These are phyloP conservation scores for Acrocephalus scirpaceus DNA, from an alignment of 2,797 vertebrate species.

Conservation along the genomic window DNA sequence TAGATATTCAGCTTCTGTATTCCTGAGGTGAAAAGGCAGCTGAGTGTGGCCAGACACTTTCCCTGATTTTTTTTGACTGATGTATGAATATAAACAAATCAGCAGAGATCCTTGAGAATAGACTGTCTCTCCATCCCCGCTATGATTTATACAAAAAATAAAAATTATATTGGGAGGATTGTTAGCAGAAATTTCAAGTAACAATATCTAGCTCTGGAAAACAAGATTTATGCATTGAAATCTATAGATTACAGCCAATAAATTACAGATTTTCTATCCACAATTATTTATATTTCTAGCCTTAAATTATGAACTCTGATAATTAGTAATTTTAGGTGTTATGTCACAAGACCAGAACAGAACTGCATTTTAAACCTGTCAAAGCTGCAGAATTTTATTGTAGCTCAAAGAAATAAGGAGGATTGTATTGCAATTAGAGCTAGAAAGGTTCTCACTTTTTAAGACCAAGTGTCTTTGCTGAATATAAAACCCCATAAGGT, in stretches of 20 bases:
- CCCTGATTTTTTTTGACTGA: neutral
- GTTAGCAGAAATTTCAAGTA: neutral
- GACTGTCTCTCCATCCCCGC: neutral
- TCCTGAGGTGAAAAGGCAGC: neutral
- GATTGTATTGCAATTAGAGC: neutral
- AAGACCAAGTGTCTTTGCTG: neutral
- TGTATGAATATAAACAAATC: fast-evolving
- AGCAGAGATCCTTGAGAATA: neutral
- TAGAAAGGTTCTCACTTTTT: neutral
- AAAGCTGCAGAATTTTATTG: neutral
- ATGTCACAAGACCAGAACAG: neutral
- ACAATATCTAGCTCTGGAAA: neutral
- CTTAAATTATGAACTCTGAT: neutral
- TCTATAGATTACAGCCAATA: neutral
- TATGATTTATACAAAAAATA: neutral
- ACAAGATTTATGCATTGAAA: neutral
- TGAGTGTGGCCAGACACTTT: neutral
- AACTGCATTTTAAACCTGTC: neutral
- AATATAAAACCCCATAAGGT: neutral
- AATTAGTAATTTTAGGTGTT: neutral
- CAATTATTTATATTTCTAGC: neutral
- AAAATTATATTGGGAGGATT: fast-evolving
- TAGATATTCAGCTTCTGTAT: neutral
- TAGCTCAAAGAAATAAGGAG: neutral
- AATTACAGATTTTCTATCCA: neutral